A percentile compares a stretch with the other conserved stretches of the same genome.
Conservation (phyloP, 2,113 vertebrate species). For the Salvelinus alpinus region DNA sequence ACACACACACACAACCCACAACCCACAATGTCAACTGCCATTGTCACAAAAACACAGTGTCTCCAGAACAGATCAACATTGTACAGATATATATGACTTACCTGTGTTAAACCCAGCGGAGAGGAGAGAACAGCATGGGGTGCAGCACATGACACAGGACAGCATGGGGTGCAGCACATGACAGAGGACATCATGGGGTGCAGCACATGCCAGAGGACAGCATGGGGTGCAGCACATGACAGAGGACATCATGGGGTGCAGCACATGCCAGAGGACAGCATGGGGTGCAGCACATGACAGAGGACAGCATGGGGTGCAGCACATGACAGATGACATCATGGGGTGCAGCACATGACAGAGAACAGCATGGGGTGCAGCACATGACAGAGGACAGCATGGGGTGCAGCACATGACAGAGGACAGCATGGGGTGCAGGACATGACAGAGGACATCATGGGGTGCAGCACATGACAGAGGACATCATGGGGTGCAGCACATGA, state of each 20-base stretch:
- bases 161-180: constrained; percentile 36
- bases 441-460: constrained; percentile 37
- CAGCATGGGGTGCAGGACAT: constrained; percentile 19
- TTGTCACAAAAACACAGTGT: constrained; percentile 19
- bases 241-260: constrained; percentile 5
- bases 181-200: constrained; percentile 10
- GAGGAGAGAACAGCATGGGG: constrained; percentile 2
- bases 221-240: constrained; percentile 34
- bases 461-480: constrained; percentile 30
- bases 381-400: constrained; percentile 41
- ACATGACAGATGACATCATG: constrained; percentile 43
- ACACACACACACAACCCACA: no score
- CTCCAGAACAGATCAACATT: constrained; percentile 21
- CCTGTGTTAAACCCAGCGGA: constrained; percentile 34
- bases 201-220: constrained; percentile 44
- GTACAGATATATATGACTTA: constrained; percentile 50
- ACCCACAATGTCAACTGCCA: no score
- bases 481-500: constrained; percentile 25
- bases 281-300: constrained; percentile 38
- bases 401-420: constrained; percentile 33
- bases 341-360: constrained; percentile 40
- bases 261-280: constrained; percentile 45
- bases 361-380: neutral
- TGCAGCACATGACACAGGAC: no score
- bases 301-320: constrained; percentile 22